Base-by-base conservation (phyloP, 2,113 vertebrate species). In the Lampris megalopsis region DNA sequence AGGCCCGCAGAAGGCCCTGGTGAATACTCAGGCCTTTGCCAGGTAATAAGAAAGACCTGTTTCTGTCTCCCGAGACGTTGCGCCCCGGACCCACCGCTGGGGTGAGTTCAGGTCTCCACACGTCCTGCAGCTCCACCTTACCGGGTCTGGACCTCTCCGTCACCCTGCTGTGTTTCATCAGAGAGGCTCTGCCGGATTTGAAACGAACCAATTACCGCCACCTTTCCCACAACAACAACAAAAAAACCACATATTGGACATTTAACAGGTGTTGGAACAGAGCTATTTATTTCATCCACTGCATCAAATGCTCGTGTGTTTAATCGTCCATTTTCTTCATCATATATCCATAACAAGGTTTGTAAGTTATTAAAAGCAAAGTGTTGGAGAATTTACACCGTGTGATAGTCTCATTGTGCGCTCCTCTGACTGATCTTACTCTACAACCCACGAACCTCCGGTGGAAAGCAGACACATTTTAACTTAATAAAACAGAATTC, bases 221-320 rank as follows among this genome's bases (percentile, higher is more conserved):
- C 41, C 9, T 57, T 57, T 13, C 50, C 52, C 36, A 13, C 13
- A 65, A 50, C 35, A 65, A 9, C 57, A 9, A 69, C 66, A 48
- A 69, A 72, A 60, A 88, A n/a, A 73, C 61, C 81, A 84, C 83
- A 91, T 86, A 90, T 67, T 71, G 85, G 63, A 77, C 84, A 24
- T 69, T 81, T 61, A 61, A 73, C 71, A 13, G 69, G 83, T 88
- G 81, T 83, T 88, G 84, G 74, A 85, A 81, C 81, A 89, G 89
- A 92, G 81, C 87, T 90, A 83, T 92, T 90, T 92, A 92, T 92
- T 92, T 82, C 85, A 88, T 86, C 88, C 86, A 91, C 88, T 90
- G 88, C 85, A 92, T 78, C 86, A 91, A 89, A 91, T 88, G 75
- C 85, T 88, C 86, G 86, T 85, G 75, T 87, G 73, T 85, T 87